Evolutionary conservation across 2,797 vertebrate species (phyloP).

Genomic region (Anas bernieri): DNA sequence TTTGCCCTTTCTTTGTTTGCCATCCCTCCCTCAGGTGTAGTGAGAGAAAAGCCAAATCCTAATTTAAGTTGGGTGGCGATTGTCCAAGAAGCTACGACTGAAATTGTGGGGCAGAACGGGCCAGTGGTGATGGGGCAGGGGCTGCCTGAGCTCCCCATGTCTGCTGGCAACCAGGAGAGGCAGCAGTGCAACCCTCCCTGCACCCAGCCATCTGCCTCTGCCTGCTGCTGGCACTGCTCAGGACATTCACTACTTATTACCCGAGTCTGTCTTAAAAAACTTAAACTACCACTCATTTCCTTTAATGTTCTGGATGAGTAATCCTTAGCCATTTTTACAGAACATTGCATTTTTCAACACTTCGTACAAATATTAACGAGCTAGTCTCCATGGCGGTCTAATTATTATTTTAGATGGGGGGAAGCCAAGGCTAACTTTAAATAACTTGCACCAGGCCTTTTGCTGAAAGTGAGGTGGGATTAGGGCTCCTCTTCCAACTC

Average conservation of each 20-base stretch:
- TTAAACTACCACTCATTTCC: background rate
- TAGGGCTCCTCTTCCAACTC: background rate
- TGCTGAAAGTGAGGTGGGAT: background rate
- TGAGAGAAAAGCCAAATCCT: background rate
- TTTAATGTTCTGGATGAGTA: constrained; percentile 19
- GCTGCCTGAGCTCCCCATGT: background rate
- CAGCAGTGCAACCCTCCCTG: background rate
- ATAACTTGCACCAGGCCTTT: background rate
- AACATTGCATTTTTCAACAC: constrained; percentile 36
- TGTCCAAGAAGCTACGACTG: background rate
- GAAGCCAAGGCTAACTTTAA: constrained; percentile 38
- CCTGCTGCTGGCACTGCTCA: background rate
- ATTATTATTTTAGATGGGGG: constrained; percentile 38
- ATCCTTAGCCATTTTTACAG: constrained; percentile 4
- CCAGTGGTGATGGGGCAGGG: background rate
- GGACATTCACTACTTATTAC: background rate
- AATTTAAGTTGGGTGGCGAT: background rate
- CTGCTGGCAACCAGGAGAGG: background rate
- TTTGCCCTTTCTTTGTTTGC: background rate
- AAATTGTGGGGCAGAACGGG: background rate
- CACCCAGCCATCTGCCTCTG: background rate
- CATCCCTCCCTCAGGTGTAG: background rate
- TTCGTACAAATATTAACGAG: constrained; percentile 14
- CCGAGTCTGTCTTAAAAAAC: background rate
- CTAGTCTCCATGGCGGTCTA: background rate